Evolutionary conservation across 2,113 vertebrate genomes (phyloP).

Genomic region (Lophura nycthemera): DNA sequence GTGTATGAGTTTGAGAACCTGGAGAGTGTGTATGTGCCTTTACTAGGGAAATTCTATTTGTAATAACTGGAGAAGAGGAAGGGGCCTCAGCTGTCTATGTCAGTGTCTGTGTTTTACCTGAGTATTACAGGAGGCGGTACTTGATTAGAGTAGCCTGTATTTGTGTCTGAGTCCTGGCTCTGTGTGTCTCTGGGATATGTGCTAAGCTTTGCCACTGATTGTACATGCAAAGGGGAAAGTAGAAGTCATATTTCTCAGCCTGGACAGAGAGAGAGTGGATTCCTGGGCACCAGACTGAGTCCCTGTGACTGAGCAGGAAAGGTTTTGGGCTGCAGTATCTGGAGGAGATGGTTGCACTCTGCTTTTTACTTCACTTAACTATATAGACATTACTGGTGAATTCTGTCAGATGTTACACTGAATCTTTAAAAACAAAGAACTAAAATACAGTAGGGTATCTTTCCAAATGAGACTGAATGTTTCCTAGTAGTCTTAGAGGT

Average conservation of each 20-base stretch:
- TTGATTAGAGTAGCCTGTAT: neutral
- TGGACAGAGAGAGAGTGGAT: neutral
- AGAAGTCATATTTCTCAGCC: neutral
- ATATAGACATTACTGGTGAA: neutral
- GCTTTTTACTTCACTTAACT: neutral
- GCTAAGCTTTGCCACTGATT: neutral
- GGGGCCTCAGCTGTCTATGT: neutral
- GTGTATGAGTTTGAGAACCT: neutral
- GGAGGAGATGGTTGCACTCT: neutral
- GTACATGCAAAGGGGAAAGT: neutral
- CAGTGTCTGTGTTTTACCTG: neutral
- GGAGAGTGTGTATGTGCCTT: neutral
- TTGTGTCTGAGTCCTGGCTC: accelerated
- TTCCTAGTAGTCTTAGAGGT: neutral
- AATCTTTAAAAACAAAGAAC: neutral
- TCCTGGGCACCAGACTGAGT: neutral
- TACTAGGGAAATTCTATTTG: neutral
- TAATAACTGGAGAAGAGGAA: neutral
- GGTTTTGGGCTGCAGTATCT: neutral
- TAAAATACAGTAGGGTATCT: neutral
- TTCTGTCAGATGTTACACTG: neutral
- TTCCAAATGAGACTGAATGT: slow-evolving; percentile 26
- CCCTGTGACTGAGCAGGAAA: neutral
- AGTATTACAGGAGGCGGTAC: neutral
- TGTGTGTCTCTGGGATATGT: neutral